Evolutionary conservation across 2,797 vertebrate genomes (phyloP).

Genomic region (Podarcis lilfordi): DNA sequence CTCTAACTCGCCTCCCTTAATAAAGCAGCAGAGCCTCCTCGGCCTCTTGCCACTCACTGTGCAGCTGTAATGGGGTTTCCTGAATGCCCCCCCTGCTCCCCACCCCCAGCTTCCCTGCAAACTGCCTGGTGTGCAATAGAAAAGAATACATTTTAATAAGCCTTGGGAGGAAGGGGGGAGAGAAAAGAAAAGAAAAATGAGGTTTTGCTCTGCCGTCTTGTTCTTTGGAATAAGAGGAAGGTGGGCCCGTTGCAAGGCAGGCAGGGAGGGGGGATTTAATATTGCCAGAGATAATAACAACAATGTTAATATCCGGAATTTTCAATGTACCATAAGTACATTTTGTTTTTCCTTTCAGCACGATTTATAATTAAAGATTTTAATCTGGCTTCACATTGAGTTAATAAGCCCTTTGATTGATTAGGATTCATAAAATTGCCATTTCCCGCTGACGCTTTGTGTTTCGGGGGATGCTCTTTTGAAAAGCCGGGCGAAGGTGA

Average conservation of each 20-base stretch:
- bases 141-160: constrained; percentile 78
- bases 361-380: constrained; percentile 90
- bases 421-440: constrained; percentile 88
- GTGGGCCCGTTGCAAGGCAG: constrained; percentile 76
- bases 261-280: constrained; percentile 77
- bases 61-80: constrained; percentile 65
- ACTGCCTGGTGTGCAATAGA: constrained; percentile 54
- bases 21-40: constrained; percentile 56
- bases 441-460: constrained; percentile 84
- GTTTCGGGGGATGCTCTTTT: constrained; percentile 82
- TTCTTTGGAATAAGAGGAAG: constrained; percentile 79
- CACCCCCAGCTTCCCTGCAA: constrained; percentile 54
- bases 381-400: constrained; percentile 88
- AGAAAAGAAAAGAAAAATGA: constrained; percentile 68
- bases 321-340: constrained; percentile 84
- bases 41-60: constrained; percentile 20
- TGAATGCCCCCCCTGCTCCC: constrained; percentile 39
- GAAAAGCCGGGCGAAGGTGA: constrained; percentile 81
- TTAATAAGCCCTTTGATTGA: constrained; percentile 89
- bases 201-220: constrained; percentile 73
- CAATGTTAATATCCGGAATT: constrained; percentile 88
- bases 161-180: constrained; percentile 12
- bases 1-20: constrained; percentile 60
- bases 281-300: constrained; percentile 84
- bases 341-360: constrained; percentile 87